phyloP scores from a whole-genome alignment of 2,888 invertebrate species.

The Marasmarcha lunaedactyla region DNA sequence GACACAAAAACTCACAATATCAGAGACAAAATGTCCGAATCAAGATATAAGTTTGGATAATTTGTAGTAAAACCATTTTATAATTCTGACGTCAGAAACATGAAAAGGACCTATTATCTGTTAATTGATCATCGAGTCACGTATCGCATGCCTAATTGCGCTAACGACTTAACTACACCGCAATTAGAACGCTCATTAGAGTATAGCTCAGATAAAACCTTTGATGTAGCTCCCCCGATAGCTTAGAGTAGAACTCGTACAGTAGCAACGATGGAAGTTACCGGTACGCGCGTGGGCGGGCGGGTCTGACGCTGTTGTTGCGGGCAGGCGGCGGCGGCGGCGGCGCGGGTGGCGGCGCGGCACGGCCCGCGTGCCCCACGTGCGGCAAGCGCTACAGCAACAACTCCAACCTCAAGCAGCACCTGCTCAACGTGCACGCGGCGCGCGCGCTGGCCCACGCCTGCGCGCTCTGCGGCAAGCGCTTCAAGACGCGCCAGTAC shows the following conservation, averaged over 20 bases:
- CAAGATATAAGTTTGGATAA: too few relatives aligned
- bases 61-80: too few relatives aligned
- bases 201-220: neutral
- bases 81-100: too few relatives aligned
- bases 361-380: conserved; percentile 72
- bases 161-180: conserved; percentile 33
- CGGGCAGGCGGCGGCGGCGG: neutral
- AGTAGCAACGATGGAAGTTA: conserved; percentile 25
- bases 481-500: conserved; percentile 78
- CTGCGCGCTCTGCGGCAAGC: conserved; percentile 75
- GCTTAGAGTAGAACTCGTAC: neutral
- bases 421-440: conserved; percentile 77
- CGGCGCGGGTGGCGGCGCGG: conserved; percentile 36
- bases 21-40: too few relatives aligned
- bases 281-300: conserved; percentile 6
- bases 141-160: conserved; percentile 41
- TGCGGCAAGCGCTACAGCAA: conserved; percentile 78
- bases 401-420: conserved; percentile 77
- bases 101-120: too few relatives aligned
- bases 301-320: conserved; percentile 2
- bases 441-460: conserved; percentile 70
- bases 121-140: conserved; percentile 54
- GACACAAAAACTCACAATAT: too few relatives aligned
- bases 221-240: neutral
- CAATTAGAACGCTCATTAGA: too few relatives aligned